phyloP scores from a whole-genome alignment of 2,113 vertebrate genomes.

The Phrynosoma blainvillii region DNA sequence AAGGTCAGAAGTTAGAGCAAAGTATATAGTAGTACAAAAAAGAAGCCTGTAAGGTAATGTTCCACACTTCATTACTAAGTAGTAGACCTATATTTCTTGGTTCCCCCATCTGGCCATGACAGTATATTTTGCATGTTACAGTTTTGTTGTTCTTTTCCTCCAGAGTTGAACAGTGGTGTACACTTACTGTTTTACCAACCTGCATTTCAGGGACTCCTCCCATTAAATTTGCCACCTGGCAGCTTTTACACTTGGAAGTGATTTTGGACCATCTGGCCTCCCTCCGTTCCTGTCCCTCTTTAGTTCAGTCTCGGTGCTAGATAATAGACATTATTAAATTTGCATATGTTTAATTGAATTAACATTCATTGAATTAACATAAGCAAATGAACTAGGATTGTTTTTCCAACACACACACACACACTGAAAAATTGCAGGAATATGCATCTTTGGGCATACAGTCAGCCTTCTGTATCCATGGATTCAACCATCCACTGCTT shows the following conservation, averaged over 20 bases:
- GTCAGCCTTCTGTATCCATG: too few species aligned
- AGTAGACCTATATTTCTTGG: not conserved
- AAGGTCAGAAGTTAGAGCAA: not conserved
- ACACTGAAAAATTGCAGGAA: not conserved
- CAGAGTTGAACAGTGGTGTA: not conserved
- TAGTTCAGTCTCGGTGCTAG: not conserved
- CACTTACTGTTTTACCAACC: not conserved
- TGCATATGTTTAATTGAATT: slow-evolving; percentile 5
- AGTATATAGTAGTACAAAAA: not conserved
- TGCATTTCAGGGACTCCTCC: not conserved
- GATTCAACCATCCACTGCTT: too few species aligned
- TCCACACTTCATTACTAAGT: not conserved
- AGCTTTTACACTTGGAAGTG: not conserved
- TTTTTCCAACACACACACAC: too few species aligned
- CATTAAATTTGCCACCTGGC: not conserved
- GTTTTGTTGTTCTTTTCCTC: not conserved
- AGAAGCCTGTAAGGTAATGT: not conserved
- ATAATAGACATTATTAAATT: not conserved
- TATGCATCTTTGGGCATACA: not conserved
- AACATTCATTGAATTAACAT: not conserved
- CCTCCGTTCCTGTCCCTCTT: not conserved
- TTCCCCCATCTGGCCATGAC: not conserved
- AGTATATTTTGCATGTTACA: not conserved
- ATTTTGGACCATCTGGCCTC: not conserved
- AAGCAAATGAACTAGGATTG: not conserved